Evolutionary conservation across 2,113 vertebrate genomes (phyloP).

Genomic region (Hiodon alosoides): DNA sequence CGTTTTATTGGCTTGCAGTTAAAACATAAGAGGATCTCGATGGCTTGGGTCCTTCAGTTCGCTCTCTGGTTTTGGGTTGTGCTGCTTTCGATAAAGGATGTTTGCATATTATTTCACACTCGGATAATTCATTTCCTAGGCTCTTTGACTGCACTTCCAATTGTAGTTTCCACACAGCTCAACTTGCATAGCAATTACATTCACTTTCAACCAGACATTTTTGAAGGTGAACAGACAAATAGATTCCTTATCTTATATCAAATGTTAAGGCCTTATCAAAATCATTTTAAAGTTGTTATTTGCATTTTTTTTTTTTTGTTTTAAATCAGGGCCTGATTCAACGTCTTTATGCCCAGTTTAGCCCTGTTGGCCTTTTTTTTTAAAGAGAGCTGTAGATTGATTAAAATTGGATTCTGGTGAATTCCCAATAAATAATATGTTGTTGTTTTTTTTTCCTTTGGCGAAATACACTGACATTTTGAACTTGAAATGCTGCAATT

Average conservation of each 20-base stretch:
- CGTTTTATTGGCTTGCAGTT: too few relatives aligned
- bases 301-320: background rate
- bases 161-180: slow-evolving; percentile 30
- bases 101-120: slow-evolving; percentile 49
- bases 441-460: too few relatives aligned
- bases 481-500: too few relatives aligned
- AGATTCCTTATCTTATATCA: background rate
- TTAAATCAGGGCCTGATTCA: too few relatives aligned
- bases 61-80: slow-evolving; percentile 40
- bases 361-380: too few relatives aligned
- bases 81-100: slow-evolving; percentile 39
- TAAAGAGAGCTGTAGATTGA: too few relatives aligned
- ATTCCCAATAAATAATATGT: too few relatives aligned
- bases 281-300: background rate
- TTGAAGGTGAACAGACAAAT: slow-evolving; percentile 10
- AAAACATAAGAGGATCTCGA: too few relatives aligned
- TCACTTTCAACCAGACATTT: slow-evolving; percentile 23
- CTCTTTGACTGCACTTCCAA: slow-evolving; percentile 17
- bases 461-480: too few relatives aligned
- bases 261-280: background rate
- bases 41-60: slow-evolving; percentile 11
- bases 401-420: too few relatives aligned
- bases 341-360: too few relatives aligned
- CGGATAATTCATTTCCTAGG: slow-evolving; percentile 39
- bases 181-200: slow-evolving; percentile 40